Evolutionary conservation across 2,797 vertebrate genomes (phyloP).

Genomic region (Lutjanus argentimaculatus): DNA sequence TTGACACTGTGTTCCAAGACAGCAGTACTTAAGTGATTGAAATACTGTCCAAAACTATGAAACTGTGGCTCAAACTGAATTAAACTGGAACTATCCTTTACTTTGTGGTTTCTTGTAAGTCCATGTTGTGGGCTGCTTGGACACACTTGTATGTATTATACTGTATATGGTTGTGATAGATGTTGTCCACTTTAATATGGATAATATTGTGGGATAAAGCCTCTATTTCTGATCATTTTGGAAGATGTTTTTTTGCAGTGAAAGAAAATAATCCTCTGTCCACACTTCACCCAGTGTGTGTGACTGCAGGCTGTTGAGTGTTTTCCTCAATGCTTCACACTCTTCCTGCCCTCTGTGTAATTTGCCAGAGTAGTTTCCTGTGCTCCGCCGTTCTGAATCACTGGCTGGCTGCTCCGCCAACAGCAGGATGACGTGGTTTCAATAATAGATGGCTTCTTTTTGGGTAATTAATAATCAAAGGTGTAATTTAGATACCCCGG

Average conservation of each 20-base stretch:
- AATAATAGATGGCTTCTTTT: conserved; percentile 80
- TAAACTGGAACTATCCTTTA: neutral
- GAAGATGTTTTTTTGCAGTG: neutral
- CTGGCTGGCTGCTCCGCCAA: conserved; percentile 67
- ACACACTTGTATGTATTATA: neutral
- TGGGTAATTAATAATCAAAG: conserved; percentile 82
- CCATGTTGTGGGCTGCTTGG: neutral
- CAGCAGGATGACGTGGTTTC: conserved; percentile 74
- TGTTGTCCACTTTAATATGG: neutral
- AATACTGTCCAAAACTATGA: neutral
- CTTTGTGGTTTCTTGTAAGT: neutral
- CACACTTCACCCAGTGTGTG: conserved; percentile 5
- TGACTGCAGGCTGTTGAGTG: conserved; percentile 52
- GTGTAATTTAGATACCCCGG: conserved; percentile 79
- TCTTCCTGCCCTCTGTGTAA: conserved; percentile 69
- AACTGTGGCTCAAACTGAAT: neutral
- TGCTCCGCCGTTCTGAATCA: conserved; percentile 72
- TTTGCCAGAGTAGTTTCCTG: conserved; percentile 75
- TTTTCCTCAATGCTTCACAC: conserved; percentile 64
- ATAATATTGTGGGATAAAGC: conserved; percentile 1
- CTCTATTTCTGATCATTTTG: neutral
- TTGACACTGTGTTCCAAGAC: neutral
- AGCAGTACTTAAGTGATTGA: neutral
- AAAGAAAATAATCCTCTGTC: conserved; percentile 3
- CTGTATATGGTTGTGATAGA: neutral